These are phyloP conservation scores for Myotis davidii DNA, from an alignment of 2,113 vertebrate species.

Conservation along the genomic window DNA sequence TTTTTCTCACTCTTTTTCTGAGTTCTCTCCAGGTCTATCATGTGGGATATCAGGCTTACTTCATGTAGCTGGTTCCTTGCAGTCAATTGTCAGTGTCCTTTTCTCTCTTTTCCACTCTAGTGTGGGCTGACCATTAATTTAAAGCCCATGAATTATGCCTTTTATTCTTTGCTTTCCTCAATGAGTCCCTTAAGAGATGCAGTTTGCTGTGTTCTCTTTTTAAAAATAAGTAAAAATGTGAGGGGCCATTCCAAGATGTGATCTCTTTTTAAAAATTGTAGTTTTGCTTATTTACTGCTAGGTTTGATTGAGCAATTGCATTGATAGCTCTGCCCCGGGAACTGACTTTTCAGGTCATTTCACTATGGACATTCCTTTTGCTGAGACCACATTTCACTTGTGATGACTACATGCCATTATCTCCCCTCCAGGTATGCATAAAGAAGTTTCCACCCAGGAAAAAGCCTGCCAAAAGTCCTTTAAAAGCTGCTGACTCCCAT, in stretches of 20 bases:
- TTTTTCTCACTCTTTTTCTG: not conserved
- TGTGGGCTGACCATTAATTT: not conserved
- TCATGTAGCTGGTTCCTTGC: not conserved
- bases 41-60: not conserved
- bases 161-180: constrained; percentile 58
- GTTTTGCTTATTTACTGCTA: not conserved
- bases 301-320: too few species aligned
- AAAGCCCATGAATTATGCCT: constrained; percentile 34
- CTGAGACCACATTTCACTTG: too few species aligned
- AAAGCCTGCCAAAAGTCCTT: too few species aligned
- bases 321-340: too few species aligned
- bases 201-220: not conserved
- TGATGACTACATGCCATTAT: too few species aligned
- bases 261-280: not conserved
- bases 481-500: too few species aligned
- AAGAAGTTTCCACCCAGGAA: too few species aligned
- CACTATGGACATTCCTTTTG: too few species aligned
- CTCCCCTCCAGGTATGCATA: too few species aligned
- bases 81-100: not conserved
- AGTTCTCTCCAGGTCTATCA: not conserved
- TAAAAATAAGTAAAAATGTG: not conserved
- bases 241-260: not conserved
- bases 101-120: constrained; percentile 8
- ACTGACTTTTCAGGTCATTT: too few species aligned
- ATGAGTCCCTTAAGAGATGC: not conserved